Evolutionary conservation across 1,140 invertebrate species (phyloP).

Genomic region (Meloidogyne floridensis): DNA sequence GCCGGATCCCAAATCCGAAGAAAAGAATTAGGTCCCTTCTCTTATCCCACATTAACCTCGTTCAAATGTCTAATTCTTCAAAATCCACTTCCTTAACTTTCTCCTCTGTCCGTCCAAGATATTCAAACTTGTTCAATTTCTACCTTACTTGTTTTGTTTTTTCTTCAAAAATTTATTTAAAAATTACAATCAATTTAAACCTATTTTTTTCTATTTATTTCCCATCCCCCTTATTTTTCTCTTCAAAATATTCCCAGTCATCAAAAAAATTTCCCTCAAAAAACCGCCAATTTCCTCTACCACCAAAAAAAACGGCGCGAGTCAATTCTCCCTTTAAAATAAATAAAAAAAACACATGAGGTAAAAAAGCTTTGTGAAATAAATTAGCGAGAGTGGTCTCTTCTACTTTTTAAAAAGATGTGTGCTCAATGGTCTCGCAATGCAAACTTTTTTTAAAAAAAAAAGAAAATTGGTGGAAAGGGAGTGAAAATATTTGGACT

Average conservation of each 20-base stretch:
- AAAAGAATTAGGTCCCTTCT: too few relatives aligned
- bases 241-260: neutral
- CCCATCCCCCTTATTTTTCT: neutral
- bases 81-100: too few relatives aligned
- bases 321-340: neutral
- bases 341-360: neutral
- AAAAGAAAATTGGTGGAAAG: constrained; percentile 10
- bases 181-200: too few relatives aligned
- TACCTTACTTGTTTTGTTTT: too few relatives aligned
- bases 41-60: too few relatives aligned
- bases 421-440: neutral
- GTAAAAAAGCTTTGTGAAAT: constrained; percentile 21
- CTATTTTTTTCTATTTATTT: constrained; percentile 5
- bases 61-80: too few relatives aligned
- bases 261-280: neutral
- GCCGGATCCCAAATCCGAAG: too few relatives aligned
- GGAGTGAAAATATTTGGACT: constrained; percentile 4
- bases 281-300: neutral
- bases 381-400: constrained; percentile 32
- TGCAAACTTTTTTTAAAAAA: too few relatives aligned
- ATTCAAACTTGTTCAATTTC: too few relatives aligned
- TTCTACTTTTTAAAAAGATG: neutral
- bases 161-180: too few relatives aligned
- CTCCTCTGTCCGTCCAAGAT: too few relatives aligned
- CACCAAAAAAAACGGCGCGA: neutral